Percentiles rank a stretch among this genome's conserved stretches.
Conservation (phyloP, 2,888 invertebrate genomes). For the Leucoma salicis region DNA sequence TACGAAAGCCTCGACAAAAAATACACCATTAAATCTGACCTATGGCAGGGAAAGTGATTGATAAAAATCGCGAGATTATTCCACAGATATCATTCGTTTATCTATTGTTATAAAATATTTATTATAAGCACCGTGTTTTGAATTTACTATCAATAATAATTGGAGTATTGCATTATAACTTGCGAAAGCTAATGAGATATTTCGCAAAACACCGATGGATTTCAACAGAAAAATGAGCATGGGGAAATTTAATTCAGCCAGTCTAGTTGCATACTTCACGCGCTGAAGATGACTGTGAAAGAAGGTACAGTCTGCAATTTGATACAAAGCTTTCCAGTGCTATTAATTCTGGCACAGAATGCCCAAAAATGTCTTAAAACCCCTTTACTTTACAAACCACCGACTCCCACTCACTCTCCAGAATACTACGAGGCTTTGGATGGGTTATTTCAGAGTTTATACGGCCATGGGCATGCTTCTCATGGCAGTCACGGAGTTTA, state of each 20-base stretch:
- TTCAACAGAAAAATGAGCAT: not conserved
- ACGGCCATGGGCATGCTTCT: constrained; percentile 33
- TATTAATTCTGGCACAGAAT: constrained; percentile 69
- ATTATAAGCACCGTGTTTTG: not conserved
- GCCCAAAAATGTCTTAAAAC: constrained; percentile 61
- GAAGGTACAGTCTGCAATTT: constrained; percentile 61
- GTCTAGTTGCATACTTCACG: constrained; percentile 16
- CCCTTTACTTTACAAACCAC: constrained; percentile 65
- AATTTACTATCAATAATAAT: no score
- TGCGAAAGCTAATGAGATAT: not conserved
- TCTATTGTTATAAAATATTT: not conserved
- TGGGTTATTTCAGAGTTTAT: constrained; percentile 53
- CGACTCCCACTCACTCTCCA: constrained; percentile 62
- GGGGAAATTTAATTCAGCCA: constrained; percentile 11
- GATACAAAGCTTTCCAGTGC: constrained; percentile 66
- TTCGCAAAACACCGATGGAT: not conserved
- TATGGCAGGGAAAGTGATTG: constrained; percentile 4
- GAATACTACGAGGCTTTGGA: constrained; percentile 73
- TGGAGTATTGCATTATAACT: no score
- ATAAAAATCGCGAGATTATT: constrained; percentile 3
- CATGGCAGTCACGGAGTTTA: constrained; percentile 9
- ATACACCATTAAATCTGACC: not conserved
- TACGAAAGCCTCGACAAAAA: not conserved
- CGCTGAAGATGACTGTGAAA: constrained; percentile 54
- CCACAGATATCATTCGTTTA: constrained; percentile 1